Evolutionary conservation across 2,888 invertebrate genomes (phyloP), one percentile per base, ranked within the genome.

Genomic region (Idaea dimidiata): DNA sequence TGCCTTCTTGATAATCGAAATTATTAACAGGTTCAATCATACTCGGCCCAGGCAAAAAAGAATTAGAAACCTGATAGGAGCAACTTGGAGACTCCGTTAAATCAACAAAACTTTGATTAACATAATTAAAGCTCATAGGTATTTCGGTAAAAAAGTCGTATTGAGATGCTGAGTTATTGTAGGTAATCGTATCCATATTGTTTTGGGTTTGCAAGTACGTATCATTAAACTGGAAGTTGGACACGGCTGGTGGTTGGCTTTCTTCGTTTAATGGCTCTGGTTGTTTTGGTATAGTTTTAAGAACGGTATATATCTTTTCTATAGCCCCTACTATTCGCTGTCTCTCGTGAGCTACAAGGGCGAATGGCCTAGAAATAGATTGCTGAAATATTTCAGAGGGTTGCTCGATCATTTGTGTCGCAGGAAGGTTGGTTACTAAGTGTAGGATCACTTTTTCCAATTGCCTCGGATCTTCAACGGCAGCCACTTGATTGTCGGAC

Each of bases 381-480:
- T 24, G 24, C 24, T 1, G 3, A 5, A 5, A 5, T 24, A 24
- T 24, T 43, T 17, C 3, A 62, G 56, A 1, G 59, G 31, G 2
- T 68, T 72, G 0, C 73, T 69, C 0, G 76, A 71, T 60, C 0
- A 33, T 16, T 59, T 57, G 54, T 0, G 83, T 79, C 0, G 84
- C 80, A 0, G 89, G 89, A n/a, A 91, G 68, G 59, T 88, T 80
- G 0, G 83, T 87, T 0, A 91, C 87, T 17, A 97, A 84, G 72
- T 95, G 94, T 16, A 95, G 89, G 59, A 97, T 95, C 0, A 95
- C 96, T 72, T 94, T 93, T 73, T 96, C 95, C 31, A 97, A 79
- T 66, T 95, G 78, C 53, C 75, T 86, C 0, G 96, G 95, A 84
- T 96, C 95, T 78, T 96, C 96, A 0, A 95, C 94, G 0, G 93